Evolutionary conservation across 2,888 invertebrate species (phyloP).

Genomic region (Drosophila flavopinicola): DNA sequence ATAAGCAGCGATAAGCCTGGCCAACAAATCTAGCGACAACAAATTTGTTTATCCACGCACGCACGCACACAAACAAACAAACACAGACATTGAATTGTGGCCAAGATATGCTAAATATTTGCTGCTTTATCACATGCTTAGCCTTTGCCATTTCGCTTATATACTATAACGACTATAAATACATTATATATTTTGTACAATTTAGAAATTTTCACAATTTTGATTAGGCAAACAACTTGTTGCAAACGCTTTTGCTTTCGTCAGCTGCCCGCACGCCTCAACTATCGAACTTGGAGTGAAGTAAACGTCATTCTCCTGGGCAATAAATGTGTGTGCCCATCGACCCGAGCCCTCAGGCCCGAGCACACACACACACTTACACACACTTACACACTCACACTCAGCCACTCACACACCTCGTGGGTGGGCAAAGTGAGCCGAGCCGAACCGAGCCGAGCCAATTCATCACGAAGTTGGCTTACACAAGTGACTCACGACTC

Average conservation of each 20-base stretch:
- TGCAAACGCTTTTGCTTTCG: constrained; percentile 26
- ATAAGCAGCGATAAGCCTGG: constrained; percentile 57
- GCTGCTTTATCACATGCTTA: constrained; percentile 31
- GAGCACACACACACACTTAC: not conserved
- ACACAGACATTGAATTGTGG: not conserved
- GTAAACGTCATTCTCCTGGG: constrained; percentile 33
- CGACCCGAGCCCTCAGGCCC: constrained; percentile 30
- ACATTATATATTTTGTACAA: constrained; percentile 1
- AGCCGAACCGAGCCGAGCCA: constrained; percentile 4
- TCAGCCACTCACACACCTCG: constrained; percentile 17
- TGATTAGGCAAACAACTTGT: constrained; percentile 39
- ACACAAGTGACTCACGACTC: constrained; percentile 37
- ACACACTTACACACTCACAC: not conserved
- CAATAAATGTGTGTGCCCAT: constrained; percentile 41
- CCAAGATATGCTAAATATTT: constrained; percentile 23
- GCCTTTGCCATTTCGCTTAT: constrained; percentile 6
- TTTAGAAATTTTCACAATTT: constrained; percentile 21
- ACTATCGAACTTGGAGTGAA: constrained; percentile 48
- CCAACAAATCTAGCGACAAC: constrained; percentile 24
- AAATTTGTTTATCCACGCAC: constrained; percentile 56
- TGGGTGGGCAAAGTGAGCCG: constrained; percentile 43
- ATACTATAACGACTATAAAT: constrained; percentile 1
- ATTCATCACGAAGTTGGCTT: constrained; percentile 39
- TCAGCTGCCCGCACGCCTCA: constrained; percentile 41
- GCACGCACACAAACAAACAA: constrained; percentile 8